Base-by-base conservation (phyloP, 2,797 vertebrate genomes). In the Premnoplex brunnescens region DNA sequence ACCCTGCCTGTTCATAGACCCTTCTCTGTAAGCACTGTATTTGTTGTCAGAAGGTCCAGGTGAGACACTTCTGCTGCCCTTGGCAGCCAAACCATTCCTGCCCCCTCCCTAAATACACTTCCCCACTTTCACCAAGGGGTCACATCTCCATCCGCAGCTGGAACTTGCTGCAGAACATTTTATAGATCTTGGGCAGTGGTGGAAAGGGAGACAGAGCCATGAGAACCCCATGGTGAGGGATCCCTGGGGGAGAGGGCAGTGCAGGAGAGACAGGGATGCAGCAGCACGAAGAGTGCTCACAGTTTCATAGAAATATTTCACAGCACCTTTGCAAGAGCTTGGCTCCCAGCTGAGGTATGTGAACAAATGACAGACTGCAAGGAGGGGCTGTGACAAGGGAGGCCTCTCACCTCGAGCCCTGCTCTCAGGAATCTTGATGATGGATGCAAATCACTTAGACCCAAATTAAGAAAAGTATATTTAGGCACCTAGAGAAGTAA, bases 381-480 rank as follows among this genome's bases (percentile, higher is more conserved):
- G 37, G 71, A 93, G 87, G 73, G 89, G n/a, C 91, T 86, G 89
- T 82, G 63, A 44, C 84, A 76, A 76, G 63, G 75, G 86, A 94
- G 90, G 82, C 67, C 24, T 88, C 88, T 95, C 86, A 83, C 80
- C 59, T 75, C 9, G 0, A 90, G 80, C 74, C 7, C 0, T 0
- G 2, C 49, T 86, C 59, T 84, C 84, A 62, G 36, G 81, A 93
- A 93, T 90, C 91, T 93, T 59, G 83, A 97, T 94, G 95, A 95
- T 1, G 48, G 90, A 85, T 91, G 93, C 93, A 87, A 81, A 94
- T 91, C 91, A 59, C 80, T 94, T 36, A 24, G 9, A 90, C 34
- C 63, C 94, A 94, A 97, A 95, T 95, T 94, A 95, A 93, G 95
- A 84, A 85, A 85, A 88, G 71, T 94, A 95, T 97, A 96, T 96